Percentiles rank a stretch among this genome's conserved stretches.
Evolutionary conservation across 2,113 vertebrate species (phyloP).

Genomic region (Felis catus): F.catus_Fca126_mat1.0 CM031412.1:24899001-24899500

Average conservation of each 20-base stretch:
- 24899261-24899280: too few species aligned
- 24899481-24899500: not conserved
- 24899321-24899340: not conserved
- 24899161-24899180: too few species aligned
- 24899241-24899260: too few species aligned
- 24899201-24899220: too few species aligned
- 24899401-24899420: not conserved
- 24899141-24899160: too few species aligned
- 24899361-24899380: not conserved
- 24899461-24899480: not conserved
- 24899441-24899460: not conserved
- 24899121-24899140: too few species aligned
- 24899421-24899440: not conserved
- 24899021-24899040: not conserved
- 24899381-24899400: not conserved
- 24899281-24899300: too few species aligned
- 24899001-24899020: not conserved
- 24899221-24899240: too few species aligned
- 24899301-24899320: not conserved
- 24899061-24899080: not conserved
- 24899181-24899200: too few species aligned
- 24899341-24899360: not conserved
- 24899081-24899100: not conserved
- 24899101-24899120: too few species aligned
- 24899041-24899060: not conserved